Evolutionary conservation across 2,113 vertebrate species (phyloP).

Genomic region (Aptenodytes forsteri): DNA sequence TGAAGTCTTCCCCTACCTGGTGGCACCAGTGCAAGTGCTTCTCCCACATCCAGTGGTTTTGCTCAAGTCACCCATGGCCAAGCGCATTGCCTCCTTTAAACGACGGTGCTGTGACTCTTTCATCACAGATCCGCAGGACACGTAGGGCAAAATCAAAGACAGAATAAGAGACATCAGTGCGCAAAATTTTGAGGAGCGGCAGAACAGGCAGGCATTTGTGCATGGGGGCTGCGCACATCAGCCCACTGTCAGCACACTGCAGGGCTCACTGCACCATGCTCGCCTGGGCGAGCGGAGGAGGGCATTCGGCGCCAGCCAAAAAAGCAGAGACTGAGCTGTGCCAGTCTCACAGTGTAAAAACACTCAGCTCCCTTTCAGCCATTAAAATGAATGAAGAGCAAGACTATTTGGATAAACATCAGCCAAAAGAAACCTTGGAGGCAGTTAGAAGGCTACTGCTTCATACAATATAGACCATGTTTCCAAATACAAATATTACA

Average conservation of each 20-base stretch:
- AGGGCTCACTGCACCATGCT: neutral
- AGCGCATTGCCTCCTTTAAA: neutral
- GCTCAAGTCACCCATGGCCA: neutral
- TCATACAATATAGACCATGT: conserved; percentile 68
- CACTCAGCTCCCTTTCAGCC: conserved; percentile 59
- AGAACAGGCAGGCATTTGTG: conserved; percentile 34
- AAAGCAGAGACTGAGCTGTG: neutral
- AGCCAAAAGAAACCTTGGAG: conserved; percentile 76
- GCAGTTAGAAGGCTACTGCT: conserved; percentile 69
- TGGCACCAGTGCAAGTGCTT: rapidly evolving
- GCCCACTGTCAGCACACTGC: neutral
- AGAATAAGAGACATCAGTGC: neutral
- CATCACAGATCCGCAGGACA: neutral
- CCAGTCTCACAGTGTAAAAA: conserved; percentile 40
- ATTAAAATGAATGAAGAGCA: conserved; percentile 72
- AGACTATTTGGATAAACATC: conserved; percentile 66
- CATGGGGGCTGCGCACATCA: neutral
- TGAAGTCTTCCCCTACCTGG: neutral
- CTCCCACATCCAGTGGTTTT: neutral
- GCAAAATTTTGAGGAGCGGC: neutral
- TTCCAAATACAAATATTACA: conserved; percentile 81
- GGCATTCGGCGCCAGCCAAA: neutral
- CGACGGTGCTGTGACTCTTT: neutral
- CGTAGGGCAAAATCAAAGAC: neutral
- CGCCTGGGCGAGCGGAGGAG: neutral